Evolutionary conservation across 2,888 invertebrate genomes (phyloP), one percentile per base, ranked within the genome.

Genomic region (Pristionchus arcanus): DNA sequence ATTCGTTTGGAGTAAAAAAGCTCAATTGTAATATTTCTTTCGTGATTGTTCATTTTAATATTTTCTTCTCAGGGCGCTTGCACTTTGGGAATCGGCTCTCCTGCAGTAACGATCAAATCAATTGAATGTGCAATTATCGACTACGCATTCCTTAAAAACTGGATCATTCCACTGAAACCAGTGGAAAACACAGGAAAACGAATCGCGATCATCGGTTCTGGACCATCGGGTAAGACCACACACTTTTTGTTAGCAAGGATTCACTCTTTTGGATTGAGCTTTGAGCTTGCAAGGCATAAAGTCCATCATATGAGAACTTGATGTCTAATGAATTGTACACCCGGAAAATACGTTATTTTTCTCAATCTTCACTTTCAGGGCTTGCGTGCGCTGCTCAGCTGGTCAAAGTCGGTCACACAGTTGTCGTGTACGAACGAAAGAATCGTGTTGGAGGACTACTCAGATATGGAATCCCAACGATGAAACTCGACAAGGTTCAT

Each of bases 81-180:
- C 96, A 98, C 98, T 90, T 96, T 99, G 92, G 98, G 97, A 31
- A 99, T 99, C 95, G 98, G 98, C 34, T 97, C 98, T 94, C 98
- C 98, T 5, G 97, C 99, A 21, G 99, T 99, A 42, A 99, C 99
- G 91, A 99, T 99, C 95, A 99, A 99, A 96, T 98, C 98, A 95
- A 99, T 99, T 94, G 99, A 99, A 96, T 98, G 98, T 95, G 97
- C 98, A 90, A 99, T 99, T 95, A 98, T 99, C 93, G 99, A 99
- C 96, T 97, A 98, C 96, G 99, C 98, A 21, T 99, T 98, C 96
- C 98, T 98, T 95, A 97, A 97, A 96, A 98, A 98, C 9, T 95
- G 95, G 95, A 97, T 99, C 92, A 96, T 96, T 87, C 97, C 99
- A 0, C 97, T 97, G 95, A 96, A 97, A 63, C 98, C 98, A 0